Evolutionary conservation across 2,888 invertebrate species (phyloP).

Genomic region (Trypoxylon attenuatum): DNA sequence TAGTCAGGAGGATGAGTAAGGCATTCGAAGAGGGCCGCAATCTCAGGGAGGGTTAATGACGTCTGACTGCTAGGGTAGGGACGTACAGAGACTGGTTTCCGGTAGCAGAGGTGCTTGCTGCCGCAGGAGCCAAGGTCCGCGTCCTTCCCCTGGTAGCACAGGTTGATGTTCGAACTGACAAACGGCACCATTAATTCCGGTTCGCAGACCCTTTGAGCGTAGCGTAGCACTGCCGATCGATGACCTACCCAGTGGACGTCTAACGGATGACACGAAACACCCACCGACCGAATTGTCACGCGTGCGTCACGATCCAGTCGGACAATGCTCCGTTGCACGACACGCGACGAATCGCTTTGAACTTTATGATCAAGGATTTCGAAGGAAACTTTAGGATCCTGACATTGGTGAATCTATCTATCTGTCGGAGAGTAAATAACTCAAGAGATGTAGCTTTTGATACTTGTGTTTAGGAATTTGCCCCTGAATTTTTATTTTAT

Average conservation of each 20-base stretch:
- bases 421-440: too few relatives aligned
- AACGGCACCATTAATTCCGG: constrained; percentile 39
- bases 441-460: too few relatives aligned
- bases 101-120: constrained; percentile 1
- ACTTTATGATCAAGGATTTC: too few relatives aligned
- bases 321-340: too few relatives aligned
- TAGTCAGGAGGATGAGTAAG: not conserved
- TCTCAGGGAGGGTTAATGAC: constrained; percentile 2
- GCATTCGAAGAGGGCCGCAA: not conserved
- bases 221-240: constrained; percentile 14
- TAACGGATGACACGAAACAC: constrained; percentile 23
- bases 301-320: too few relatives aligned
- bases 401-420: too few relatives aligned
- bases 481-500: too few relatives aligned
- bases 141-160: not conserved
- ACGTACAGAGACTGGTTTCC: constrained; percentile 1
- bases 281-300: not conserved
- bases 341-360: too few relatives aligned
- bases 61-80: not conserved
- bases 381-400: too few relatives aligned
- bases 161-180: constrained; percentile 28
- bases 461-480: too few relatives aligned
- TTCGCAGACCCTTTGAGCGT: constrained; percentile 21
- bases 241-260: constrained; percentile 20
- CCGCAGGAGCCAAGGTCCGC: constrained; percentile 4